Conservation (phyloP, 2,113 vertebrate genomes). For the Ceyx cyanopectus region DNA sequence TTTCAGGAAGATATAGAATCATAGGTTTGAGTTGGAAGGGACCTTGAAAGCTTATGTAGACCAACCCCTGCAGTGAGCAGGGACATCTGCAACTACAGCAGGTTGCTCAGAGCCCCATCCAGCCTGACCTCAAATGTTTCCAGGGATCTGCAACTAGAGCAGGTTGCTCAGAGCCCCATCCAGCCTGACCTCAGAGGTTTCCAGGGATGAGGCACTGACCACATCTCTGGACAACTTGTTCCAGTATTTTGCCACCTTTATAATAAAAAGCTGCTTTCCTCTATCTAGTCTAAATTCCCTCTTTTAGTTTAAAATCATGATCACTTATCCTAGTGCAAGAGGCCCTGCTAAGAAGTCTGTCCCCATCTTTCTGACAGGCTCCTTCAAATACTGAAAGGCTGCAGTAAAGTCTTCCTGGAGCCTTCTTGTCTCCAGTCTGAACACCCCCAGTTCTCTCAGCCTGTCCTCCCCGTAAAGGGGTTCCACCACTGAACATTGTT, state of each 20-base stretch:
- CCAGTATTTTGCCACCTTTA: background rate
- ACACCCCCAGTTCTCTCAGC: background rate
- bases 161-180: background rate
- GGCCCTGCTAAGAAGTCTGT: background rate
- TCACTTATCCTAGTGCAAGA: background rate
- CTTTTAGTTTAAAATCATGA: background rate
- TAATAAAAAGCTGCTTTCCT: background rate
- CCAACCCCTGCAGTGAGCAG: background rate
- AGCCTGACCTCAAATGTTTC: no score
- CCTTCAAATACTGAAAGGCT: background rate
- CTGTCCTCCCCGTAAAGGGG: background rate
- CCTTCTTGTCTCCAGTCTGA: background rate
- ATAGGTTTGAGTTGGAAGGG: background rate
- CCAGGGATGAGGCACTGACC: background rate
- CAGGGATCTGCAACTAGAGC: background rate
- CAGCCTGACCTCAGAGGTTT: background rate
- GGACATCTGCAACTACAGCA: background rate
- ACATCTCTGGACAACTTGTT: background rate
- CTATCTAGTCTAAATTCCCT: background rate
- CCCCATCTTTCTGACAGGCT: background rate
- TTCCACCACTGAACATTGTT: background rate
- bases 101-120: no score
- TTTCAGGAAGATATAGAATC: background rate
- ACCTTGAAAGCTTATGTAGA: background rate
- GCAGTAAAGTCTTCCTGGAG: background rate